phyloP scores from a whole-genome alignment of 1,140 invertebrate species.

The Bombus affinis region DNA sequence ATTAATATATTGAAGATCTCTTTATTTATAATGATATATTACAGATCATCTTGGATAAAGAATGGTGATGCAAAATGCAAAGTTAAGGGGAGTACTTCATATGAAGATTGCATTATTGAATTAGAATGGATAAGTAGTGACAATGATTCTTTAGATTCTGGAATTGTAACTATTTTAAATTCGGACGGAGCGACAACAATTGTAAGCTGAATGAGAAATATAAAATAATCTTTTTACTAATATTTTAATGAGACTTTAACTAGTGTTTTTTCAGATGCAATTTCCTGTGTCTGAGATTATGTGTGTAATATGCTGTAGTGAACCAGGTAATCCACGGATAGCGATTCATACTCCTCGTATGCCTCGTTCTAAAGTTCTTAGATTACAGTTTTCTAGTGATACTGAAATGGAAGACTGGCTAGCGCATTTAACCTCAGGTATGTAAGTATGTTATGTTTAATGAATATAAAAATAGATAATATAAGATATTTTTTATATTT shows the following conservation, averaged over 20 bases:
- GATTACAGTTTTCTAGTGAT: conserved; percentile 90
- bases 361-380: conserved; percentile 82
- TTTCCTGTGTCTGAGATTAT: conserved; percentile 88
- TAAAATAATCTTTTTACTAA: background rate
- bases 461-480: background rate
- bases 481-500: conserved; percentile 47
- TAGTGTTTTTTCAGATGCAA: conserved; percentile 81
- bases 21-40: conserved; percentile 10
- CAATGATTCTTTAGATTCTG: conserved; percentile 85
- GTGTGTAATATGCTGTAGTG: conserved; percentile 89
- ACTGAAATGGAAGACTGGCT: conserved; percentile 94
- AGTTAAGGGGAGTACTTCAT: conserved; percentile 84
- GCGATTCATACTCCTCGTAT: conserved; percentile 88
- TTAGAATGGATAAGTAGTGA: conserved; percentile 89
- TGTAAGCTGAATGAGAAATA: conserved; percentile 78
- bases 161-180: conserved; percentile 90
- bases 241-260: background rate
- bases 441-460: conserved; percentile 9
- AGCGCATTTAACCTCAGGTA: conserved; percentile 87
- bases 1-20: background rate
- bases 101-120: conserved; percentile 90
- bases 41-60: conserved; percentile 90
- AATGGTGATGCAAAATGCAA: conserved; percentile 89
- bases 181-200: conserved; percentile 88
- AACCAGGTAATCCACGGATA: conserved; percentile 89